Evolutionary conservation across 2,113 vertebrate genomes (phyloP).

Genomic region (Callithrix jacchus): DNA sequence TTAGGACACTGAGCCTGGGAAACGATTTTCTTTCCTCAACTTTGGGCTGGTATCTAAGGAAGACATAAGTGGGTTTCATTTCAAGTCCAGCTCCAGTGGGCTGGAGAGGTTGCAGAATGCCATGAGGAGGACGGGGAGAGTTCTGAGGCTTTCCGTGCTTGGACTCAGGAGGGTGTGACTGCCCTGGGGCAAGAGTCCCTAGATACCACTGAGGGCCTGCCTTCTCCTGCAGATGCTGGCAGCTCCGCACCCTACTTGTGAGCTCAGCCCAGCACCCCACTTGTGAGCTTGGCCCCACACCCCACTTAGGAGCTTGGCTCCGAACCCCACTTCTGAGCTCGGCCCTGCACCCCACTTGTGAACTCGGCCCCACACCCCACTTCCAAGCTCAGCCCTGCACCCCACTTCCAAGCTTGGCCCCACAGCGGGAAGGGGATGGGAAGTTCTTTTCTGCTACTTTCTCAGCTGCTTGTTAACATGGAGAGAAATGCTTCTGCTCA

Average conservation of each 20-base stretch:
- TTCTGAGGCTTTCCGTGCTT: not conserved
- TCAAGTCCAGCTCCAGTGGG: fast-evolving
- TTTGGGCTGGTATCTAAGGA: not conserved
- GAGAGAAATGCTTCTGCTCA: not conserved
- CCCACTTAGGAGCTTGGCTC: no score
- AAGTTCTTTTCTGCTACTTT: not conserved
- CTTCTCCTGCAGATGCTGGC: not conserved
- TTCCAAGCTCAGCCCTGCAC: not conserved
- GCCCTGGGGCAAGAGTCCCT: not conserved
- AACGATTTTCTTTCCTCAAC: not conserved
- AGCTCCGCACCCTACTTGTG: not conserved
- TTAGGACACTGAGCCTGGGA: not conserved
- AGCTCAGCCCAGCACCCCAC: fast-evolving
- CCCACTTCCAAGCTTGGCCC: not conserved
- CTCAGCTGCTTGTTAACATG: not conserved
- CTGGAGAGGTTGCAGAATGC: not conserved
- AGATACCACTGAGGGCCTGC: not conserved
- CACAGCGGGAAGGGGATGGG: not conserved
- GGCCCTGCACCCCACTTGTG: no score
- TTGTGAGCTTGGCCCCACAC: not conserved
- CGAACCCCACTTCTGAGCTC: not conserved
- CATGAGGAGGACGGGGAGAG: not conserved
- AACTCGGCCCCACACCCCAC: not conserved
- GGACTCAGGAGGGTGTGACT: not conserved
- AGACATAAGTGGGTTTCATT: not conserved